A percentile compares a stretch with the other conserved stretches of the same genome.
These are phyloP conservation scores for Amiota minor DNA, from an alignment of 2,888 invertebrate genomes.

Conservation along the genomic window DNA sequence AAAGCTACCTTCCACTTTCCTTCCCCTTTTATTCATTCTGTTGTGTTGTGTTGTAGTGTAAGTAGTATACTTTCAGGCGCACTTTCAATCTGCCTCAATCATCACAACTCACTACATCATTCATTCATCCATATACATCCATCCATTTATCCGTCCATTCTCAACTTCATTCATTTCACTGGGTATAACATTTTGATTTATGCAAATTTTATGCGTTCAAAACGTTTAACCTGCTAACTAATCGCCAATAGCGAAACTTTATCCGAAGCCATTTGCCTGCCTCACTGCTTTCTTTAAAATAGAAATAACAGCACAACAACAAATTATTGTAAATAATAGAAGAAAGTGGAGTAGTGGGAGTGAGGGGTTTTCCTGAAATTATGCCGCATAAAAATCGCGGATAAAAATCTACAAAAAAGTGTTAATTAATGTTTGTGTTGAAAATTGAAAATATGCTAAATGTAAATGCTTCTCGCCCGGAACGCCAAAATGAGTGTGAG, in stretches of 20 bases:
- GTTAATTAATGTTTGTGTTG: constrained; percentile 60
- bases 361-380: not conserved
- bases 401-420: constrained; percentile 53
- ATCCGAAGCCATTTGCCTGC: constrained; percentile 12
- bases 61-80: too few relatives aligned
- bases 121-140: constrained; percentile 43
- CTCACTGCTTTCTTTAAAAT: not conserved
- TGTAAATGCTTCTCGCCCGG: constrained; percentile 1
- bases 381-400: constrained; percentile 31
- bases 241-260: not conserved
- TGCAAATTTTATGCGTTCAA: constrained; percentile 56
- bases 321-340: not conserved
- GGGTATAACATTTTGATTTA: constrained; percentile 52
- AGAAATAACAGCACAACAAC: constrained; percentile 20
- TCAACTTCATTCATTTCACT: too few relatives aligned
- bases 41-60: too few relatives aligned
- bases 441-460: constrained; percentile 53
- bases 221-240: not conserved
- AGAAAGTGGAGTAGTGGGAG: not conserved
- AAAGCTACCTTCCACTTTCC: not conserved
- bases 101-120: constrained; percentile 37
- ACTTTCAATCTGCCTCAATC: too few relatives aligned
- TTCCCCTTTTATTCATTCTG: not conserved
- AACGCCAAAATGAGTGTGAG: not conserved
- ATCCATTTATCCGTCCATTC: too few relatives aligned